Conservation (phyloP, 1,140 invertebrate species). For the Zophobas morio region DNA sequence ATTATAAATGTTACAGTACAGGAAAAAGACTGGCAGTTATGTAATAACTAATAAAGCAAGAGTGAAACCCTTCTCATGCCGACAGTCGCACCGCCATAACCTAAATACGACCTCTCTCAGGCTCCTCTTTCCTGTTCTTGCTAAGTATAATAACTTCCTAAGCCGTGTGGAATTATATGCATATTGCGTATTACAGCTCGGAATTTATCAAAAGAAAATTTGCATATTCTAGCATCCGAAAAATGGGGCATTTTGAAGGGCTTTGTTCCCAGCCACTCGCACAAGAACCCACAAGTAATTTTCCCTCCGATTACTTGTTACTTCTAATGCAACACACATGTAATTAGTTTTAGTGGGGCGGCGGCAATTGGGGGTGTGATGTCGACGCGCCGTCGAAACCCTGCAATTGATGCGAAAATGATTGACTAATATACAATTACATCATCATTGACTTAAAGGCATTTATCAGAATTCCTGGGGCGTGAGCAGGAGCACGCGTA, state of each 20-base stretch:
- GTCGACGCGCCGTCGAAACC: slow-evolving; percentile 22
- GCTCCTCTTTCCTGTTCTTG: too few species aligned
- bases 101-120: too few species aligned
- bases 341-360: neutral
- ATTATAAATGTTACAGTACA: too few species aligned
- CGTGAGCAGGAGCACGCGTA: slow-evolving; percentile 47
- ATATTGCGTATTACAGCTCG: slow-evolving; percentile 54
- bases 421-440: slow-evolving; percentile 47
- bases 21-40: too few species aligned
- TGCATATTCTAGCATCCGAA: slow-evolving; percentile 47
- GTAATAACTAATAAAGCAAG: too few species aligned
- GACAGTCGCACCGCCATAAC: too few species aligned
- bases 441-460: slow-evolving; percentile 45
- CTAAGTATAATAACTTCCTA: slow-evolving; percentile 52
- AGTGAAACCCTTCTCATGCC: too few species aligned
- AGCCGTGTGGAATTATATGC: slow-evolving; percentile 56
- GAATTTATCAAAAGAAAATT: slow-evolving; percentile 57
- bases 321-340: slow-evolving; percentile 1
- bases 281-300: neutral
- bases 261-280: neutral
- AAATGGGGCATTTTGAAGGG: slow-evolving; percentile 31
- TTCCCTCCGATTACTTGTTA: slow-evolving; percentile 6
- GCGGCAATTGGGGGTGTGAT: slow-evolving; percentile 35
- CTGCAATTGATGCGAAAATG: slow-evolving; percentile 42
- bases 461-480: slow-evolving; percentile 50